Evolutionary conservation across 2,888 invertebrate genomes (phyloP).

Genomic region (Anoncus sp.): DNA sequence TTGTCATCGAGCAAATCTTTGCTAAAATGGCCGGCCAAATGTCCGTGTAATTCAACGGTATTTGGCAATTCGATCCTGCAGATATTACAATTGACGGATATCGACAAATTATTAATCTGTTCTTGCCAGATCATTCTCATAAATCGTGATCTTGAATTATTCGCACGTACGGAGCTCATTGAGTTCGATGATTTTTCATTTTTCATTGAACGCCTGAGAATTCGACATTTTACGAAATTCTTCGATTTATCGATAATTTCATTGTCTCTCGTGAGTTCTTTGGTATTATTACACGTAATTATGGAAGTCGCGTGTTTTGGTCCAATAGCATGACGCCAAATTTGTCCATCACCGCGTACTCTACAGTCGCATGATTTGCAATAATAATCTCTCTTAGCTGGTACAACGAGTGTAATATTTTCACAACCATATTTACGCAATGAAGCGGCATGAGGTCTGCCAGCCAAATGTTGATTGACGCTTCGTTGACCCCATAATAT

Average conservation of each 20-base stretch:
- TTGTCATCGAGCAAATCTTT: background rate
- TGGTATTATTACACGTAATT: too few relatives aligned
- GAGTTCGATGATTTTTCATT: background rate
- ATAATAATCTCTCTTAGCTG: background rate
- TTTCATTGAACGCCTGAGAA: too few relatives aligned
- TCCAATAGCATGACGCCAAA: conserved; percentile 12
- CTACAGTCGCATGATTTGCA: conserved; percentile 21
- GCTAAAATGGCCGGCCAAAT: conserved; percentile 38
- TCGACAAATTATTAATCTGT: background rate
- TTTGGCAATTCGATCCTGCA: background rate
- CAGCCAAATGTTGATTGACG: background rate
- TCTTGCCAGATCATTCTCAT: background rate
- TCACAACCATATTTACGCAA: conserved; percentile 15
- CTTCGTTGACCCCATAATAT: background rate
- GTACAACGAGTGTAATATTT: background rate
- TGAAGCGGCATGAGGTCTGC: background rate
- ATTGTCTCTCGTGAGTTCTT: too few relatives aligned
- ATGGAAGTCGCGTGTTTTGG: background rate
- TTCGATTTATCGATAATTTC: too few relatives aligned
- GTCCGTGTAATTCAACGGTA: conserved; percentile 9
- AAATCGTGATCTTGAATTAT: background rate
- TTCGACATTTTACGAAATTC: too few relatives aligned
- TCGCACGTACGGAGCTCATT: background rate
- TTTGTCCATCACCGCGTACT: background rate
- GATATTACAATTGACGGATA: background rate